Percentiles rank a stretch among this genome's conserved stretches.
phyloP scores from a whole-genome alignment of 2,797 vertebrate genomes.

The Enteromius paludinosus region DNA sequence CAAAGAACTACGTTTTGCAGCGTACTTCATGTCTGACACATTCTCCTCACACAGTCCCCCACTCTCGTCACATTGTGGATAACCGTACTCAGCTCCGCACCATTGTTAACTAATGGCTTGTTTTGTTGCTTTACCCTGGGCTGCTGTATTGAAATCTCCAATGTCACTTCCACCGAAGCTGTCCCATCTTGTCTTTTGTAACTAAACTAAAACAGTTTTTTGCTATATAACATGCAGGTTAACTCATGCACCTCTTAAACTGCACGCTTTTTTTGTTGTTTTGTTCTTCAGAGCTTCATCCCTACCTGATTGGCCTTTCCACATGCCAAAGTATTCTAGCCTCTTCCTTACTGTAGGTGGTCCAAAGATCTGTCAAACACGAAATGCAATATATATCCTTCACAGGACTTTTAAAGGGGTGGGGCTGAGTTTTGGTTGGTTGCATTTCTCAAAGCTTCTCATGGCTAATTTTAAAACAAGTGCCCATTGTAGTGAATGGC shows the following conservation, averaged over 20 bases:
- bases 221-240: constrained; percentile 40
- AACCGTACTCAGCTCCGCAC: constrained; percentile 42
- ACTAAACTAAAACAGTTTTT: constrained; percentile 50
- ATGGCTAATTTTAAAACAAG: constrained; percentile 48
- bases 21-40: not conserved
- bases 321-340: constrained; percentile 88
- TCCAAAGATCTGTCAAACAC: constrained; percentile 26
- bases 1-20: not conserved
- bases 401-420: constrained; percentile 39
- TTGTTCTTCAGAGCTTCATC: constrained; percentile 45
- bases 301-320: constrained; percentile 71
- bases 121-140: constrained; percentile 48
- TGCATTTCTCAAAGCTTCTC: constrained; percentile 56
- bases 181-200: constrained; percentile 38
- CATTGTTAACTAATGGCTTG: constrained; percentile 53
- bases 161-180: constrained; percentile 41
- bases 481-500: constrained; percentile 50
- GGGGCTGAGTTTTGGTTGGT: constrained; percentile 47
- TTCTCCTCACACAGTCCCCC: constrained; percentile 22
- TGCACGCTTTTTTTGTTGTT: constrained; percentile 48
- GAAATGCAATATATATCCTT: constrained; percentile 5
- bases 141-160: constrained; percentile 48
- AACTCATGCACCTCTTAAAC: constrained; percentile 49
- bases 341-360: constrained; percentile 95
- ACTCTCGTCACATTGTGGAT: constrained; percentile 17